Evolutionary conservation across 2,113 vertebrate species (phyloP), one percentile per base, ranked within the genome.

Genomic region (Pedionomus torquatus): DNA sequence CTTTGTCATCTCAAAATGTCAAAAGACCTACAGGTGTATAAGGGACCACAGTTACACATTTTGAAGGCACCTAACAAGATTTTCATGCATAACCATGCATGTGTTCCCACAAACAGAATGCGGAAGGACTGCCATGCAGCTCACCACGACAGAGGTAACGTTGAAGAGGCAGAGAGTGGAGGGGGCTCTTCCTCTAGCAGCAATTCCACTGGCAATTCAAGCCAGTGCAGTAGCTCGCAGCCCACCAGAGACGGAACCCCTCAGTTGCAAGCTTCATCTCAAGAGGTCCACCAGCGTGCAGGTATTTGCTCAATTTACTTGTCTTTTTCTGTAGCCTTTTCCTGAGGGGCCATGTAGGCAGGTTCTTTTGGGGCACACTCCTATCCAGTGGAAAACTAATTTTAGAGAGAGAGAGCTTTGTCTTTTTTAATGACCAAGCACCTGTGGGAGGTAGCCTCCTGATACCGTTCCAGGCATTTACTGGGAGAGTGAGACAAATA

Each of bases 101-200:
- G 52, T 94, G 51, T 87, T 96, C 51, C 19, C 8, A n/a, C 69
- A 16, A 70, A 23, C 91, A 99, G 99, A 57, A 98, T 99, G 97
- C 98, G 99, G 55, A 99, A 99, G 96, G 99, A 99, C 95, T 99
- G 99, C 92, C 97, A 99, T 3, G 98, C 98, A 33, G 98, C 98
- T 97, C 99, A 99, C 91, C 98, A 98, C 4, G 98, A 98, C 6
- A 97, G 98, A 6, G 98, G 98, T 35, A 98, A 98, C 69, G 97
- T 96, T 52, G 99, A 99, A 70, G 99, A 99, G 5, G 97, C 94
- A 51, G 99, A 99, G 4, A 98, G 98, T 7, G 97, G 97, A 6
- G 98, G 96, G 9, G 98, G 98, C 0, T 98, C 98, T 10, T 96
- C 98, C 0, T 95, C 98, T 23, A 97, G 98, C 90, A 95, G 97